Conservation (phyloP, 2,113 vertebrate genomes). For the Panurus biarmicus region DNA sequence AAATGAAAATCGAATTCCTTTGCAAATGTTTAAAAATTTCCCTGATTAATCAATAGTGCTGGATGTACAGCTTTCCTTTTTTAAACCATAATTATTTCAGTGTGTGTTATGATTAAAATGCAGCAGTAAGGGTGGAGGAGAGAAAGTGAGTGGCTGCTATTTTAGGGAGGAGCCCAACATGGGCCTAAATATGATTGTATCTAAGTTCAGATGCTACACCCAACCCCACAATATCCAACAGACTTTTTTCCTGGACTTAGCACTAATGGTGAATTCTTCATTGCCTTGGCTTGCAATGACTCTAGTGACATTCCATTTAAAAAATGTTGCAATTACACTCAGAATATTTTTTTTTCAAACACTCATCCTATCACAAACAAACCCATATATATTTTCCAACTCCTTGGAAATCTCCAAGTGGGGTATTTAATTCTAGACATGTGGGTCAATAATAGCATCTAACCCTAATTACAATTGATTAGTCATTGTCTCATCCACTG, state of each 20-base stretch:
- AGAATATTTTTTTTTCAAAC: not conserved
- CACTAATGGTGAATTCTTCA: conserved; percentile 8
- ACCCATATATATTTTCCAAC: conserved; percentile 37
- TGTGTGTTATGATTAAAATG: conserved; percentile 24
- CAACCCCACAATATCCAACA: not conserved
- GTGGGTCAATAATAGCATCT: conserved; percentile 69
- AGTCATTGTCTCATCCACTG: conserved; percentile 74
- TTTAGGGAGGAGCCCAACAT: conserved; percentile 38
- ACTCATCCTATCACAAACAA: not conserved
- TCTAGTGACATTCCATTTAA: conserved; percentile 10
- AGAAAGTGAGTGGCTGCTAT: conserved; percentile 35
- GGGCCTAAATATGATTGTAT: conserved; percentile 1
- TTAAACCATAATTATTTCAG: conserved; percentile 20
- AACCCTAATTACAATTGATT: conserved; percentile 78
- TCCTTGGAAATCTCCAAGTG: conserved; percentile 47
- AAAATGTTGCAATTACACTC: conserved; percentile 32
- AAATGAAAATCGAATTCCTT: conserved; percentile 19
- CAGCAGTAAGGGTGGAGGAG: conserved; percentile 33
- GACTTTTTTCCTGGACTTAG: conserved; percentile 6
- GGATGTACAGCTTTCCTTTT: conserved; percentile 2
- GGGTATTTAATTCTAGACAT: conserved; percentile 64
- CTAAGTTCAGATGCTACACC: conserved; percentile 41
- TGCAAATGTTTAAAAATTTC: not conserved
- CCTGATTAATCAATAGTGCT: conserved; percentile 6
- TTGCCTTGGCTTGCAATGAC: conserved; percentile 2